Conservation (phyloP, 2,113 vertebrate species). For the Serilophus lunatus region DNA sequence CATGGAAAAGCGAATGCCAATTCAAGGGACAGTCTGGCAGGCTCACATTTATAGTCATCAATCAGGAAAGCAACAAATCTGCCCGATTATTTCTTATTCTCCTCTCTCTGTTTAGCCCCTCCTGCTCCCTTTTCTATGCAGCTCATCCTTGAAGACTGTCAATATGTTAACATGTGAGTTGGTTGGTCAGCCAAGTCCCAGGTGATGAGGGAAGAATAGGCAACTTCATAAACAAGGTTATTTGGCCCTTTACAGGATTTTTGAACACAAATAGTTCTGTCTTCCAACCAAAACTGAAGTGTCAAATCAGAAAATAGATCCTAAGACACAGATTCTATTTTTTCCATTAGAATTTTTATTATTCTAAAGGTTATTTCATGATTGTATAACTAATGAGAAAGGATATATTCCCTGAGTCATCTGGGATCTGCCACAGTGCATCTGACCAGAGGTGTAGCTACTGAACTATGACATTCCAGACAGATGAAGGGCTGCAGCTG, state of each 20-base stretch:
- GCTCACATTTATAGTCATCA: background rate
- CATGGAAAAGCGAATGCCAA: background rate
- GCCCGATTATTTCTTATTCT: accelerated
- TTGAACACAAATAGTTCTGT: background rate
- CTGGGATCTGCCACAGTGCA: conserved; percentile 2
- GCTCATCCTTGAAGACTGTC: background rate
- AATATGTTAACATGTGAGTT: accelerated
- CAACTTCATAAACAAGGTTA: background rate
- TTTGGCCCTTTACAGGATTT: background rate
- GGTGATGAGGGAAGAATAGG: background rate
- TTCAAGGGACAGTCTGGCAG: background rate
- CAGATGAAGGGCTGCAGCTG: background rate
- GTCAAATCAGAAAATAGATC: background rate
- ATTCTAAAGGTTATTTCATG: background rate
- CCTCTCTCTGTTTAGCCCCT: background rate
- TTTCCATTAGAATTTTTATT: background rate
- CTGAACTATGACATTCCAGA: conserved; percentile 4
- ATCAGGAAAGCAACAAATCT: background rate
- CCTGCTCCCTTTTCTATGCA: background rate
- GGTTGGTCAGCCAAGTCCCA: background rate
- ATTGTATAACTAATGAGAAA: background rate
- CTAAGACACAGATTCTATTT: background rate
- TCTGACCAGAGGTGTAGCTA: background rate
- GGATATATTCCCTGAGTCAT: background rate
- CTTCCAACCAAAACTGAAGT: background rate